Base-by-base conservation (phyloP, 1,140 invertebrate species). In the Babylonia areolata region DNA sequence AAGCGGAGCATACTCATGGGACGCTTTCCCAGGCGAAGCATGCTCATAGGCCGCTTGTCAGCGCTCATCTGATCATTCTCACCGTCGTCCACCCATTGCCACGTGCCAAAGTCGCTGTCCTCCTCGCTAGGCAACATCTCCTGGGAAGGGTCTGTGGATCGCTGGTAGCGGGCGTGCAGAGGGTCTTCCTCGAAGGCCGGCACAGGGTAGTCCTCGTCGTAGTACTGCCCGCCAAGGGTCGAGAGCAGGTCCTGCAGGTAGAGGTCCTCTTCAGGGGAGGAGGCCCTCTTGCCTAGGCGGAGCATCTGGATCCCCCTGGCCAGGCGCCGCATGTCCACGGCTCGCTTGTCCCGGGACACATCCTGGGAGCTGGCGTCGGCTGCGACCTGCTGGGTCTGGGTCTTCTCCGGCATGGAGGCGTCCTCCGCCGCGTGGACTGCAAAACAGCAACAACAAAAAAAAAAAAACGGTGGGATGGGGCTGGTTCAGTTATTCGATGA, bases 261-360 rank as follows among this genome's bases (percentile, higher is more conserved):
- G 31, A 78, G 71, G 71, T 69, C 80, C 2, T 84, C 69, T 15
- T 84, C 82, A 28, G 88, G 85, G 1, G 39, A 39, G 28, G 42
- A 12, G n/a, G 84, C 79, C 31, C 88, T 81, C 69, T 90, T 90
- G 37, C 90, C 90, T 37, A 90, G 77, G 33, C 91, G 71, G 28
- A 92, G 84, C 91, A 92, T 92, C 81, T 92, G 91, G n/a, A 92
- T 77, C 0, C 91, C 91, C 33, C 91, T 86, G 17, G 90, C 90
- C 31, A 92, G 81, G 71, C 91, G 69, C 31, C 91, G 84, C 91
- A 92, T 92, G 85, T 88, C 91, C 31, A 91, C 79, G 20, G 89
- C 91, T 54, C 91, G 83, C 58, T 90, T 85, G 1, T 89, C 90
- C 85, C 91, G 87, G 79, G 85, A 87, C 3, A 87, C 40, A 3